A percentile compares a stretch with the other conserved stretches of the same genome.
Conservation (phyloP, 2,113 vertebrate genomes). For the Syrmaticus mikado region DNA sequence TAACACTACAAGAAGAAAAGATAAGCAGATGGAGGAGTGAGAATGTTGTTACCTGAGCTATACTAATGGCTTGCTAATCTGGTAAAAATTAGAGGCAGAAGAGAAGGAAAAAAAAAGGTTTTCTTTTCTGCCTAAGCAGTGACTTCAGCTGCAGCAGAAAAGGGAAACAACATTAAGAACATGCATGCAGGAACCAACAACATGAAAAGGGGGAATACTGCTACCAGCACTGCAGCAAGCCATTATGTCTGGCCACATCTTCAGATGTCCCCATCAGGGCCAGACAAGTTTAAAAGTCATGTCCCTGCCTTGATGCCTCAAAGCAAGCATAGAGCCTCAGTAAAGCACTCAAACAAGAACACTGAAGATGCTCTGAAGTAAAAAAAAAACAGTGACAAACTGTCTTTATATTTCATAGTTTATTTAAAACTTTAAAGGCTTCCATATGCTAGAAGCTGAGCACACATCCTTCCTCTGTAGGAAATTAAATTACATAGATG, state of each 20-base stretch:
- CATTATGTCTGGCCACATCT: background rate
- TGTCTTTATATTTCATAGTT: background rate
- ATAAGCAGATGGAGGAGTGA: background rate
- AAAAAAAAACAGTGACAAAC: background rate
- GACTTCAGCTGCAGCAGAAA: background rate
- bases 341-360: background rate
- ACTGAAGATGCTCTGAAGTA: background rate
- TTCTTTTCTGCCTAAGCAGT: background rate
- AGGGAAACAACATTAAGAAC: background rate
- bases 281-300: background rate
- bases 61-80: background rate
- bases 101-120: background rate
- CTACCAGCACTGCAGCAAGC: background rate
- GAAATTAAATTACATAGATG: background rate
- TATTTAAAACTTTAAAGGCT: background rate
- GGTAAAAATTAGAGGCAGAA: background rate
- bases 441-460: background rate
- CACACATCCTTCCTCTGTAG: background rate
- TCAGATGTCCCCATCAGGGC: background rate
- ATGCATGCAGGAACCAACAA: background rate
- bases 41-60: background rate
- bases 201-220: background rate
- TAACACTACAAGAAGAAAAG: background rate
- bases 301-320: background rate
- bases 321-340: background rate